These are phyloP conservation scores for Sebastes cheni DNA, from an alignment of 2,797 vertebrate species.

Conservation along the genomic window DNA sequence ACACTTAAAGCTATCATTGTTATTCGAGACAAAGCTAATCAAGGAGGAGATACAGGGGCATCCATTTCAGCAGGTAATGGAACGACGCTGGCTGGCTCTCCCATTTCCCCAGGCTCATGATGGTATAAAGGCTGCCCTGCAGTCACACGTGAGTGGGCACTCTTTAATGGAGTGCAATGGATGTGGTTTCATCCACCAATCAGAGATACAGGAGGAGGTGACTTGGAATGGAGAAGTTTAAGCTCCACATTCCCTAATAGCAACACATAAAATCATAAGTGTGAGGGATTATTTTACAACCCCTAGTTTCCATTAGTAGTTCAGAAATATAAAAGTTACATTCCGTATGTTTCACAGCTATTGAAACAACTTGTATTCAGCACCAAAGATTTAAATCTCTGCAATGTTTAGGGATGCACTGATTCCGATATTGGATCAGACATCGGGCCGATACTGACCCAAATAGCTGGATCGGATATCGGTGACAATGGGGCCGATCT, in stretches of 20 bases:
- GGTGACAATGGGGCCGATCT: no score
- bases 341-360: conserved; percentile 6
- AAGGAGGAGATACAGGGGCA: conserved; percentile 80
- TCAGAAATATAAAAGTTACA: not conserved
- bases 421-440: no score
- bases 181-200: conserved; percentile 63
- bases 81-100: conserved; percentile 67
- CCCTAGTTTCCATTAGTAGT: conserved; percentile 15
- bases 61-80: conserved; percentile 81
- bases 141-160: conserved; percentile 68
- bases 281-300: conserved; percentile 47
- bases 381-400: not conserved
- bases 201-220: conserved; percentile 37
- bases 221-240: conserved; percentile 43
- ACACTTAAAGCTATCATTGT: conserved; percentile 90
- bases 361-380: conserved; percentile 1
- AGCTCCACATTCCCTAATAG: conserved; percentile 43
- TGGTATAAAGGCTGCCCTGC: conserved; percentile 72
- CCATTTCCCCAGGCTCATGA: conserved; percentile 69
- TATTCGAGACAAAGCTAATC: conserved; percentile 86
- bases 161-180: conserved; percentile 71
- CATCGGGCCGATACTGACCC: accelerated
- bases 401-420: not conserved
- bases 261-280: conserved; percentile 46
- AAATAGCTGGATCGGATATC: no score